These are phyloP conservation scores for Thaumatotibia leucotreta DNA, from an alignment of 1,140 invertebrate species.

Conservation along the genomic window DNA sequence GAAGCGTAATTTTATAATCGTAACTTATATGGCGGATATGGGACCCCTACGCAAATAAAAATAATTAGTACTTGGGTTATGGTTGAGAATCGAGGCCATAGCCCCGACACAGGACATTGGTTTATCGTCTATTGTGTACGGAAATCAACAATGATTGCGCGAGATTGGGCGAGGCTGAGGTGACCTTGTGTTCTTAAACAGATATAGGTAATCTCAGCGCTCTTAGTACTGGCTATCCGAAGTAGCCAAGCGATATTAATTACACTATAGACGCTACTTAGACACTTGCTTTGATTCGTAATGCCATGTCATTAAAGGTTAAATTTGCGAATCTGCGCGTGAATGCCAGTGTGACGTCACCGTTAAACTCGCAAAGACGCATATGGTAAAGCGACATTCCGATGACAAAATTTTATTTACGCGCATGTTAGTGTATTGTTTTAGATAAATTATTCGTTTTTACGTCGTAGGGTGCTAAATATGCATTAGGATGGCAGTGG, in stretches of 20 bases:
- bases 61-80: neutral
- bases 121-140: constrained; percentile 7
- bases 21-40: neutral
- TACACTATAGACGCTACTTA: too few species aligned
- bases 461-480: neutral
- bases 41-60: neutral
- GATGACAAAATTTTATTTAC: neutral
- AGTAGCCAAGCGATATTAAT: too few species aligned
- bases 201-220: too few species aligned
- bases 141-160: neutral
- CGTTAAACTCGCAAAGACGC: neutral
- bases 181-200: neutral
- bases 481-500: neutral
- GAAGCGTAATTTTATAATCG: neutral
- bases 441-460: neutral
- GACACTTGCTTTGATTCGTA: too few species aligned
- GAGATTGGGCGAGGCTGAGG: neutral
- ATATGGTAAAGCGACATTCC: neutral
- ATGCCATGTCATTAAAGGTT: too few species aligned
- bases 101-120: neutral
- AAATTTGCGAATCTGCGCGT: neutral
- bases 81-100: neutral
- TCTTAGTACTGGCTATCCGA: too few species aligned
- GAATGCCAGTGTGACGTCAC: neutral
- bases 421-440: neutral